phyloP scores from a whole-genome alignment of 1,140 invertebrate genomes.

The Bombus waltoni region DNA sequence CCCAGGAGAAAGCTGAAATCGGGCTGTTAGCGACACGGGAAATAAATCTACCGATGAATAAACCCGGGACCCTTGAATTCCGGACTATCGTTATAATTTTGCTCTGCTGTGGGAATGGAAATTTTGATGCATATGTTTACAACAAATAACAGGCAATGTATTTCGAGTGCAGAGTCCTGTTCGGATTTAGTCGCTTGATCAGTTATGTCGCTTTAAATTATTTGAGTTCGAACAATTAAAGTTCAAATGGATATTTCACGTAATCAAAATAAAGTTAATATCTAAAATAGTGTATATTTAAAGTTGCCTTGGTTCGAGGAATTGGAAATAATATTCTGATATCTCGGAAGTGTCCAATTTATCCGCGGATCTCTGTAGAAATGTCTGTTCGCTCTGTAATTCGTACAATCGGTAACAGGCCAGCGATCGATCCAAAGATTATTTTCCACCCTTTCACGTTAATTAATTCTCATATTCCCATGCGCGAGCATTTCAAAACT shows the following conservation, averaged over 20 bases:
- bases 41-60: slow-evolving; percentile 18
- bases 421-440: neutral
- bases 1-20: neutral
- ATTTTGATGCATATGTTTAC: neutral
- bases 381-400: neutral
- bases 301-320: neutral
- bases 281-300: neutral
- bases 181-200: neutral
- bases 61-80: neutral
- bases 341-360: neutral
- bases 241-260: neutral
- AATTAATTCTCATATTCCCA: slow-evolving; percentile 5
- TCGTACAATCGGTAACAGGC: neutral
- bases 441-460: neutral
- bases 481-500: neutral
- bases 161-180: neutral
- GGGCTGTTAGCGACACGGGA: slow-evolving; percentile 8
- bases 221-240: neutral
- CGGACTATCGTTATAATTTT: neutral
- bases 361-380: neutral
- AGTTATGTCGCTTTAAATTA: neutral
- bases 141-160: neutral
- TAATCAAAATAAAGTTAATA: neutral
- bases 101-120: neutral
- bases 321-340: too few species aligned